Conservation (phyloP, 2,888 invertebrate genomes). For the Petrophora chlorosata region DNA sequence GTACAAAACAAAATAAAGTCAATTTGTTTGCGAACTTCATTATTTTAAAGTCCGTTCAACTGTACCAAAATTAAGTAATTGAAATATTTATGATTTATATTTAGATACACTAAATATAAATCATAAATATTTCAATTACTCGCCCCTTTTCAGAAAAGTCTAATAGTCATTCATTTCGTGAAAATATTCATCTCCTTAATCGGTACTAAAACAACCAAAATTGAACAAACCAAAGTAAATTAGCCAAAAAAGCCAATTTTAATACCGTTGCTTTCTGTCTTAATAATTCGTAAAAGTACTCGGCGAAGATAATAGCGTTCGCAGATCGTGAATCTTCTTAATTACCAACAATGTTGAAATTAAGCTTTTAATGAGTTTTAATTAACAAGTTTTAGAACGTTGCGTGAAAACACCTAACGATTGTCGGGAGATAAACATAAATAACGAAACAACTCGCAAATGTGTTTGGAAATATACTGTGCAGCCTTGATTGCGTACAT, state of each 20-base stretch:
- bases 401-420: constrained; percentile 65
- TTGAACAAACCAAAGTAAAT: constrained; percentile 14
- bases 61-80: too few species aligned
- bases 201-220: not conserved
- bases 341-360: constrained; percentile 79
- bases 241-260: constrained; percentile 49
- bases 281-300: constrained; percentile 69
- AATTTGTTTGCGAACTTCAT: too few species aligned
- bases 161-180: not conserved
- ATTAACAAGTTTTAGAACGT: constrained; percentile 75
- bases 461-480: constrained; percentile 16
- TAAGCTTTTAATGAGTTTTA: constrained; percentile 80
- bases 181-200: not conserved
- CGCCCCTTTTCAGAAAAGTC: too few species aligned
- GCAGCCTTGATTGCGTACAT: constrained; percentile 4
- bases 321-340: constrained; percentile 80
- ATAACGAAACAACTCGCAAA: constrained; percentile 25
- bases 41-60: too few species aligned
- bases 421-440: constrained; percentile 39
- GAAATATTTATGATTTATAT: too few species aligned
- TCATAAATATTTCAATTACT: too few species aligned
- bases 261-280: constrained; percentile 64
- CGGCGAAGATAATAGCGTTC: constrained; percentile 71
- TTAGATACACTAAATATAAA: too few species aligned
- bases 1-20: too few species aligned